phyloP scores from a whole-genome alignment of 2,113 vertebrate genomes.

The Peucedramus taeniatus region DNA sequence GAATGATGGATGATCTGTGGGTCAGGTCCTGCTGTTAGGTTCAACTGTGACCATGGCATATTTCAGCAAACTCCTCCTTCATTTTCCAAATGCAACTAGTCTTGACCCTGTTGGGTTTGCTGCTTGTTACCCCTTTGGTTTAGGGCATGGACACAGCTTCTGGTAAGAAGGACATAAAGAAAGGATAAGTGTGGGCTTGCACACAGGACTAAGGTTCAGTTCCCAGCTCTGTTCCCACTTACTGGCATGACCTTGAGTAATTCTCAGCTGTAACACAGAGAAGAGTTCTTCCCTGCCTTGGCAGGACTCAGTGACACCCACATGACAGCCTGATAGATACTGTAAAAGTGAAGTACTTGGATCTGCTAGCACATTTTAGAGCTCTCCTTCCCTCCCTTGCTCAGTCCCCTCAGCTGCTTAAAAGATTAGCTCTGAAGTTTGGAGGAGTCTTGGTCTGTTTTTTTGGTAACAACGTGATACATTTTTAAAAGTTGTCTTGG shows the following conservation, averaged over 20 bases:
- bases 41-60: fast-evolving
- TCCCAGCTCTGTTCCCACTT: neutral
- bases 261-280: neutral
- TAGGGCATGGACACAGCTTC: neutral
- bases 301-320: neutral
- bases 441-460: neutral
- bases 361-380: neutral
- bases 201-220: neutral
- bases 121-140: neutral
- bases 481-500: neutral
- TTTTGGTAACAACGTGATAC: neutral
- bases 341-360: neutral
- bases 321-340: neutral
- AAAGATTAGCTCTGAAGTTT: neutral
- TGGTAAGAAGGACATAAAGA: neutral
- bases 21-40: neutral
- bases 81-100: neutral
- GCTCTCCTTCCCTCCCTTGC: neutral
- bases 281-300: neutral
- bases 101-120: neutral
- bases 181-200: neutral
- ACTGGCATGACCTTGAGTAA: neutral
- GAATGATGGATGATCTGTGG: neutral
- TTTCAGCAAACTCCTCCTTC: neutral
- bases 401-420: neutral